Conservation (phyloP, 2,113 vertebrate species). For the Saimiri boliviensis region DNA sequence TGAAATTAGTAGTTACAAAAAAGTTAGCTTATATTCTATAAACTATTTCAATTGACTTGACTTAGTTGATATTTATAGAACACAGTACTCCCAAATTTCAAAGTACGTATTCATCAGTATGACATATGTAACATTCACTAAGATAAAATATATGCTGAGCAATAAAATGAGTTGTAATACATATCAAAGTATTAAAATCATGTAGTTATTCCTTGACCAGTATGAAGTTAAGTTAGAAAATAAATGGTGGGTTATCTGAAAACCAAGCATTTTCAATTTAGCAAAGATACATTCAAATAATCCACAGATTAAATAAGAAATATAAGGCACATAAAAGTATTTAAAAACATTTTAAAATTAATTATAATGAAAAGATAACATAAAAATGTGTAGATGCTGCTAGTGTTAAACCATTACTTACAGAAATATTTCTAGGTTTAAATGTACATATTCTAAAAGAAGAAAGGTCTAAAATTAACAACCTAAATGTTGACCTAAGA, state of each 20-base stretch:
- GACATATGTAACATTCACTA: neutral
- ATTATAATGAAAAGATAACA: neutral
- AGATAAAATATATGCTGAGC: neutral
- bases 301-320: neutral
- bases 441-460: neutral
- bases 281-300: neutral
- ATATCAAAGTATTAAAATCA: neutral
- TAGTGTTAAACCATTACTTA: neutral
- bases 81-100: neutral
- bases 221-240: neutral
- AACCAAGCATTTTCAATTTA: neutral
- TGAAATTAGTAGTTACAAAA: neutral
- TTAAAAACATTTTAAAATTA: neutral
- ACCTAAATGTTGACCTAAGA: neutral
- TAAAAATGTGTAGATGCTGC: neutral
- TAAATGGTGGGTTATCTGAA: neutral
- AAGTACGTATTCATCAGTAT: neutral
- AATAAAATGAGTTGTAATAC: neutral
- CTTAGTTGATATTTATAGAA: neutral
- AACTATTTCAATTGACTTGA: neutral
- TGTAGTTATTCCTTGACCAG: neutral
- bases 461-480: neutral
- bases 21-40: neutral
- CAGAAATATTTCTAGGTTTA: neutral
- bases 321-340: neutral